Conservation (phyloP, 1,140 invertebrate species). For the Drosophila littoralis region DNA sequence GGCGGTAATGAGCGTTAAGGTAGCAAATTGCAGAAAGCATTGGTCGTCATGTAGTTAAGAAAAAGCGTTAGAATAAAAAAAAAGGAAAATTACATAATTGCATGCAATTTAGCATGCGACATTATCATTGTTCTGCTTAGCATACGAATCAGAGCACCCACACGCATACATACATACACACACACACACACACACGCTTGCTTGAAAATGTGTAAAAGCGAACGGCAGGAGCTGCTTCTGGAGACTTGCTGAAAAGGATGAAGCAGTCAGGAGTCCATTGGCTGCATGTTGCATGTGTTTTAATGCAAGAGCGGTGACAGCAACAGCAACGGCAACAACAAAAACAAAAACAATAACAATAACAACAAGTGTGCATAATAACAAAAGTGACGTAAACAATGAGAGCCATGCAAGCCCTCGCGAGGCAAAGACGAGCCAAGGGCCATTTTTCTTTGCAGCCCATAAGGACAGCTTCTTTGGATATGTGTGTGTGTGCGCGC, state of each 20-base stretch:
- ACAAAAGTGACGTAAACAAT: conserved; percentile 77
- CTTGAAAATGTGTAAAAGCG: conserved; percentile 12
- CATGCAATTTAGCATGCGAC: conserved; percentile 82
- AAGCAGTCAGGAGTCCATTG: conserved; percentile 24
- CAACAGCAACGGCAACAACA: conserved; percentile 19
- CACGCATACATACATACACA: background rate
- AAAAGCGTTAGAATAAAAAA: conserved; percentile 36
- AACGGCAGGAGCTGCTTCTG: conserved; percentile 18
- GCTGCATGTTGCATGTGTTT: conserved; percentile 66
- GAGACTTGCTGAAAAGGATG: conserved; percentile 16
- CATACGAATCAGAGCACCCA: conserved; percentile 62
- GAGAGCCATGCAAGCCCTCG: conserved; percentile 49
- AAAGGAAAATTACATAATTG: conserved; percentile 78
- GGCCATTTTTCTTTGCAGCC: conserved; percentile 50
- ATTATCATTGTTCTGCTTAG: conserved; percentile 82
- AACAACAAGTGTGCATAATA: conserved; percentile 58
- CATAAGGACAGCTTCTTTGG: conserved; percentile 41
- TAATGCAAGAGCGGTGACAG: conserved; percentile 49
- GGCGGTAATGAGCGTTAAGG: conserved; percentile 50
- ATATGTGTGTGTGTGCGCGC: conserved; percentile 8
- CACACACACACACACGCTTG: conserved; percentile 1
- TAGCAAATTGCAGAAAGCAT: conserved; percentile 11
- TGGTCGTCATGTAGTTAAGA: conserved; percentile 20
- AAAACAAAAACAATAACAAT: conserved; percentile 30
- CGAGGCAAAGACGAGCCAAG: conserved; percentile 58